These are phyloP conservation scores for Polypterus bichir DNA, from an alignment of 2,113 vertebrate species.

Conservation along the genomic window DNA sequence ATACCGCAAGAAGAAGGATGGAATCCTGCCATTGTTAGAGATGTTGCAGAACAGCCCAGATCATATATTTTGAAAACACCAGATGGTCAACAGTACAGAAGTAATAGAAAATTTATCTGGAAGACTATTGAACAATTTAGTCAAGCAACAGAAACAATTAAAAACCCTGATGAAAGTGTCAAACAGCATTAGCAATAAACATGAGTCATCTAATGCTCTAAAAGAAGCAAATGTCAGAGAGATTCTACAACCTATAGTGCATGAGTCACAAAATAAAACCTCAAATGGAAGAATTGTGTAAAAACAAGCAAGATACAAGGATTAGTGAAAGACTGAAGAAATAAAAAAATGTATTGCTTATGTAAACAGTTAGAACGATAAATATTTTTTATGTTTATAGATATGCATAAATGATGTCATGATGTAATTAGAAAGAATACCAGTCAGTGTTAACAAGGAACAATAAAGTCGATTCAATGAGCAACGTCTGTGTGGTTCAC, in stretches of 20 bases:
- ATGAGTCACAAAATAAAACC: slow-evolving; percentile 5
- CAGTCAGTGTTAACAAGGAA: too few species aligned
- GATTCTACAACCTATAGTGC: neutral
- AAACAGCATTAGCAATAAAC: slow-evolving; percentile 1
- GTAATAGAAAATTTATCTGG: slow-evolving; percentile 2
- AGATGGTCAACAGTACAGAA: slow-evolving; percentile 9
- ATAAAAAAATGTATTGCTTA: too few species aligned
- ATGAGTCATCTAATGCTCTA: slow-evolving; percentile 10
- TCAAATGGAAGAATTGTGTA: slow-evolving; percentile 6
- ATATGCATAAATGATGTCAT: too few species aligned
- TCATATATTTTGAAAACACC: slow-evolving; percentile 10
- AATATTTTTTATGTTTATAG: too few species aligned
- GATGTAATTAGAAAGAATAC: too few species aligned
- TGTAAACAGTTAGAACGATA: too few species aligned
- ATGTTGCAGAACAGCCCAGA: slow-evolving; percentile 5
- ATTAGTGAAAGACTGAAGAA: too few species aligned
- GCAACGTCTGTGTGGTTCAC: too few species aligned
- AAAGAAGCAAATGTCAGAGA: slow-evolving; percentile 9
- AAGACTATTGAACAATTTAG: neutral
- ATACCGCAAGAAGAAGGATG: slow-evolving; percentile 10
- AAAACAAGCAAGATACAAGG: slow-evolving; percentile 1
- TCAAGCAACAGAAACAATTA: slow-evolving; percentile 1
- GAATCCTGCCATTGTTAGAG: slow-evolving; percentile 7
- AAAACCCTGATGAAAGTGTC: neutral
- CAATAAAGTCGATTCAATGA: too few species aligned